Evolutionary conservation across 1,140 invertebrate species (phyloP).

Genomic region (Andricus grossulariae): DNA sequence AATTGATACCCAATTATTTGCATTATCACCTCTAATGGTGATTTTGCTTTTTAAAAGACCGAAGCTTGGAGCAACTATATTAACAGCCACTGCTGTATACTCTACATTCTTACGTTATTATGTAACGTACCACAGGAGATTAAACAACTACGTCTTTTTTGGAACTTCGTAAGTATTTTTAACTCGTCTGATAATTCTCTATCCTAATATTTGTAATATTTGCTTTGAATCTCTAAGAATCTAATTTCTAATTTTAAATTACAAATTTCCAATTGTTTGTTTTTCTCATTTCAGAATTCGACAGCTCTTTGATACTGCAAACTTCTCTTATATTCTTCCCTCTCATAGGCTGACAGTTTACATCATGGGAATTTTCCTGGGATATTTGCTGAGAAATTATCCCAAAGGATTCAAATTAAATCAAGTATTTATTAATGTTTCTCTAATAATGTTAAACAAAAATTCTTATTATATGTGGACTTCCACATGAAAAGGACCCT

Average conservation of each 20-base stretch:
- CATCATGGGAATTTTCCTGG: conserved; percentile 81
- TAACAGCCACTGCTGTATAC: conserved; percentile 75
- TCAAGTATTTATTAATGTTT: conserved; percentile 55
- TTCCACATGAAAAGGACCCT: too few species aligned
- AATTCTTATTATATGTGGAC: too few species aligned
- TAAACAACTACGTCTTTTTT: conserved; percentile 84
- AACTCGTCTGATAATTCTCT: too few species aligned
- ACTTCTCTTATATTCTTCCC: conserved; percentile 82
- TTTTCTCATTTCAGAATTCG: conserved; percentile 75
- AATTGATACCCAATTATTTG: conserved; percentile 90
- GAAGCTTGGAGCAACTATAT: conserved; percentile 75
- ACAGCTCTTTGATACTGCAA: conserved; percentile 81
- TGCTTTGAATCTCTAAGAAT: neutral
- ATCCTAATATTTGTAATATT: neutral
- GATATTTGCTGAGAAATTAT: conserved; percentile 78
- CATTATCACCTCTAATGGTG: conserved; percentile 83
- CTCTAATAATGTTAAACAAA: too few species aligned
- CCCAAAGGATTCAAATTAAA: conserved; percentile 72
- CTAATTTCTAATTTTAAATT: neutral
- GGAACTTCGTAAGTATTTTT: conserved; percentile 82
- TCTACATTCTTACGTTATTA: conserved; percentile 82
- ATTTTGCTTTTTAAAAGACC: conserved; percentile 81
- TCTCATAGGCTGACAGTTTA: conserved; percentile 83
- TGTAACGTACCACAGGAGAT: conserved; percentile 79
- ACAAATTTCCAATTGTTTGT: neutral